These are phyloP conservation scores for Tonatia bakeri DNA, from an alignment of 2,113 vertebrate species.

Conservation along the genomic window DNA sequence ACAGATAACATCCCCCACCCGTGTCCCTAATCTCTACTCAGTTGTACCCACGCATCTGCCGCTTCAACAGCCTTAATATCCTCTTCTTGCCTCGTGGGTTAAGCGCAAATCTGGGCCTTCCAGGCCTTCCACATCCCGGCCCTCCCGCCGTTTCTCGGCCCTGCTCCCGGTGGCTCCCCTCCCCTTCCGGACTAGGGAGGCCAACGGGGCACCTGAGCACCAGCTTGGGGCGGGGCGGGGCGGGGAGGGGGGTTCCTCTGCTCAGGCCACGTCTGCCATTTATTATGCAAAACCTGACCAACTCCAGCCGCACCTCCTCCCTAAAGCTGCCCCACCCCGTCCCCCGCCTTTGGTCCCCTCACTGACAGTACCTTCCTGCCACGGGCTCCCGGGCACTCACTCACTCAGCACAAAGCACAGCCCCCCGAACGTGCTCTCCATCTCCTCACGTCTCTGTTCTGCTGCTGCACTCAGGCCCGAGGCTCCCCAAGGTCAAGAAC, in stretches of 20 bases:
- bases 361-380: accelerated
- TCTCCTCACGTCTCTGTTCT: not conserved
- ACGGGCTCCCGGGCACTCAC: not conserved
- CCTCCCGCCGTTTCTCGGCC: not conserved
- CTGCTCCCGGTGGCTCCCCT: not conserved
- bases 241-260: not conserved
- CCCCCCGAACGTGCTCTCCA: not conserved
- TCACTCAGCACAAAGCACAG: too few species aligned
- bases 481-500: not conserved
- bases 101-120: not conserved
- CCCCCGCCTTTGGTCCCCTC: not conserved
- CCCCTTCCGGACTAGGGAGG: accelerated
- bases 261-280: not conserved
- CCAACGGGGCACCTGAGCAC: too few species aligned
- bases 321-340: not conserved
- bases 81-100: not conserved
- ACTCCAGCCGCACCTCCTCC: not conserved
- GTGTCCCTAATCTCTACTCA: not conserved
- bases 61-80: not conserved
- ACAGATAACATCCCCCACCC: not conserved
- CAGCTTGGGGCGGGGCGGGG: too few species aligned
- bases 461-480: not conserved
- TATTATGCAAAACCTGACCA: not conserved
- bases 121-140: not conserved
- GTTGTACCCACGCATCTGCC: not conserved